Conservation (phyloP, 2,113 vertebrate genomes). For the Lepus europaeus region DNA sequence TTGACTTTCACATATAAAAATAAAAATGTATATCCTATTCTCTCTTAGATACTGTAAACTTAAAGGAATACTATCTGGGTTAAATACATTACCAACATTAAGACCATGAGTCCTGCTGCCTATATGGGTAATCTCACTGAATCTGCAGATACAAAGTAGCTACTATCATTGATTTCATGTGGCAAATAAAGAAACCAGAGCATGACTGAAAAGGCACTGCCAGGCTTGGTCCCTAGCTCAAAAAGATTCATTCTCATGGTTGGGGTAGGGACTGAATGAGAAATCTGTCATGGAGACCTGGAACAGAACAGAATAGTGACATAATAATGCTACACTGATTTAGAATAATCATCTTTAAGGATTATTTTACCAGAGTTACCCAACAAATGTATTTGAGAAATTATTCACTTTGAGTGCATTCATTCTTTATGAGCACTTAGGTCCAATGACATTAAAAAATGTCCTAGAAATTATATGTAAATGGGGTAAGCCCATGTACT, state of each 20-base stretch:
- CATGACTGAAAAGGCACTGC: background rate
- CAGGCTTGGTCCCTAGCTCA: background rate
- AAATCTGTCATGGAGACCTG: background rate
- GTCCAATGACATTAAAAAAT: background rate
- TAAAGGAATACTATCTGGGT: background rate
- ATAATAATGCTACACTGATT: background rate
- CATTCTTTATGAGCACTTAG: background rate
- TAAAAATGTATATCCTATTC: background rate
- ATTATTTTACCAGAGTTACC: background rate
- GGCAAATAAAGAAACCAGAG: background rate
- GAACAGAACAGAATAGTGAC: background rate
- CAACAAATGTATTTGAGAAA: background rate
- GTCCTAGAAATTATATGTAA: constrained; percentile 23
- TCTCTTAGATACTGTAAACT: background rate
- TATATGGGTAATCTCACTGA: background rate
- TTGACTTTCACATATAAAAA: background rate
- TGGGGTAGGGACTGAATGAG: background rate
- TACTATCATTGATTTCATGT: background rate
- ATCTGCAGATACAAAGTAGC: background rate
- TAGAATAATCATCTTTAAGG: background rate
- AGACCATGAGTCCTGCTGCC: background rate
- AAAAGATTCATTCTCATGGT: background rate
- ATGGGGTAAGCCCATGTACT: background rate
- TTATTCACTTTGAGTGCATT: background rate
- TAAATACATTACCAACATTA: background rate